These are phyloP conservation scores for Empidonax traillii DNA, from an alignment of 2,113 vertebrate genomes.

Conservation along the genomic window DNA sequence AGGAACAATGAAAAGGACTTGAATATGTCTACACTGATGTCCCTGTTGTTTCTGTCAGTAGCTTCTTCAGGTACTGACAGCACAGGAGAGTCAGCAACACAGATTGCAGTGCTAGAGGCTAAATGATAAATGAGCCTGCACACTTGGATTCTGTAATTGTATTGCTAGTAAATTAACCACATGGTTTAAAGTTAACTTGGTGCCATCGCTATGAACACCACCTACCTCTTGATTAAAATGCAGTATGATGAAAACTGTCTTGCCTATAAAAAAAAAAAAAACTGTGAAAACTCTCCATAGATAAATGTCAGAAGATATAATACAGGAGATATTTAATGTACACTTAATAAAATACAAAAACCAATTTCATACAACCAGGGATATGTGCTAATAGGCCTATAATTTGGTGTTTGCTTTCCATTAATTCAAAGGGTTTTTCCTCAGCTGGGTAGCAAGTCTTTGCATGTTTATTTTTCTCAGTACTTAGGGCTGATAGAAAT, in stretches of 20 bases:
- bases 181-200: background rate
- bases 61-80: background rate
- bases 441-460: background rate
- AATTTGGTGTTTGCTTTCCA: background rate
- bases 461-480: conserved; percentile 2
- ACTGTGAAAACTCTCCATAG: background rate
- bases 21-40: background rate
- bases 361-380: background rate
- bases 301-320: background rate
- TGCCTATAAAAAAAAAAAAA: background rate
- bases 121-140: background rate
- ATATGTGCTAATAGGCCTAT: background rate
- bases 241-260: background rate
- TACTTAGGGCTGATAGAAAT: background rate
- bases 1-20: background rate
- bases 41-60: background rate
- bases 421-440: background rate
- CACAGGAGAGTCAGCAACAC: background rate
- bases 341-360: background rate
- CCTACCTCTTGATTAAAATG: background rate
- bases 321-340: background rate
- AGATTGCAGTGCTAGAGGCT: background rate
- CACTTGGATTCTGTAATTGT: background rate
- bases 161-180: background rate
- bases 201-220: background rate